Evolutionary conservation across 2,888 invertebrate species (phyloP).

Genomic region (Heliconius erato): DNA sequence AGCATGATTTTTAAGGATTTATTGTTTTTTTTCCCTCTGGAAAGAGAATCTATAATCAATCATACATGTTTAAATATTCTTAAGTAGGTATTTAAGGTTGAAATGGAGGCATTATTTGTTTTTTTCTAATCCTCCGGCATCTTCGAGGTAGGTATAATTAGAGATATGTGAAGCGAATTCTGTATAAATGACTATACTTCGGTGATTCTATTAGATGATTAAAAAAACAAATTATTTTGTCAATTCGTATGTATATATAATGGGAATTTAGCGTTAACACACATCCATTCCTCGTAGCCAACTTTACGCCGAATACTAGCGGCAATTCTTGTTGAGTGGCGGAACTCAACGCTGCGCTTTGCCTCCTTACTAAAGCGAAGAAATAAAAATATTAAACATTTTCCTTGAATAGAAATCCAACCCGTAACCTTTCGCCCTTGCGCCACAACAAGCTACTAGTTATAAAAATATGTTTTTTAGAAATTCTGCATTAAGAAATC

Average conservation of each 20-base stretch:
- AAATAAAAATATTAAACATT: too few relatives aligned
- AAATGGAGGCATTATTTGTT: background rate
- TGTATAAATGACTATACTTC: background rate
- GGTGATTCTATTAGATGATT: background rate
- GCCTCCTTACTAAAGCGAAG: too few relatives aligned
- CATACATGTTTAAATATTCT: slow-evolving; percentile 1
- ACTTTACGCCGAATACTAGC: too few relatives aligned
- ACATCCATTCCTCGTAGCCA: too few relatives aligned
- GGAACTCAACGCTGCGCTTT: too few relatives aligned
- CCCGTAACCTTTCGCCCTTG: too few relatives aligned
- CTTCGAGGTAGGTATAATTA: background rate
- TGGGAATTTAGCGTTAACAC: too few relatives aligned
- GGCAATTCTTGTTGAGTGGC: too few relatives aligned
- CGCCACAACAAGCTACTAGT: too few relatives aligned
- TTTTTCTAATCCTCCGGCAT: background rate
- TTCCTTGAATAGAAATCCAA: too few relatives aligned
- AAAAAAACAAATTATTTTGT: background rate
- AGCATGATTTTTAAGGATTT: slow-evolving; percentile 31
- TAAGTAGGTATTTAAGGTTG: background rate
- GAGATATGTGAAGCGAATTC: background rate
- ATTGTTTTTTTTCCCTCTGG: slow-evolving; percentile 14
- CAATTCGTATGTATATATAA: background rate
- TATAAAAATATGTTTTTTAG: too few relatives aligned
- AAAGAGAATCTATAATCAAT: background rate
- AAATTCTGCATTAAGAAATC: too few relatives aligned